Base-by-base conservation (phyloP, 2,797 vertebrate genomes). In the Mionectes olivaceus region DNA sequence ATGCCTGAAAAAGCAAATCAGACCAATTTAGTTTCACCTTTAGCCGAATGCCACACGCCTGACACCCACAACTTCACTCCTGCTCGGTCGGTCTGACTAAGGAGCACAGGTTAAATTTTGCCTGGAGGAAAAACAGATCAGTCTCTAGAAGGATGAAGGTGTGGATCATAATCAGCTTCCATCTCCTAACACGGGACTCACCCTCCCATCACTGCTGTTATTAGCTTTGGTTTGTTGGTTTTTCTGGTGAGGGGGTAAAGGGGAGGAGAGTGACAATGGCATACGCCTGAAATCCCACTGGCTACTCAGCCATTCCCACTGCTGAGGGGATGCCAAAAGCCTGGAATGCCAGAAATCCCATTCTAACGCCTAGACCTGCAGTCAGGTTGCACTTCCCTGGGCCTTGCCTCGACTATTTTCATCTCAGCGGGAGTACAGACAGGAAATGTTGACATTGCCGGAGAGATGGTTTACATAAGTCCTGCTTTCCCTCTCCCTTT, bases 371-470 rank as follows among this genome's bases (percentile, higher is more conserved):
- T 25, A 59, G 43, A 47, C 41, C 55, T 69, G 65, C 81, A 74
- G 19, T 24, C 89, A 84, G 39, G 59, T 77, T 85, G 75, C 21
- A 30, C 30, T 44, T 87, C 81, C 59, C 1, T 12, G n/a, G 39
- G 57, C 64, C 56, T 47, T 92, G 60, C 53, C 53, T 76, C 56
- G 32, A 50, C 61, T 63, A 50, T 89, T 92, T 90, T 73, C n/a
- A 44, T 46, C 76, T 88, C 49, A 44, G 23, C 79, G 61, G 57
- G 75, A 89, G 41, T 19, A 27, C 64, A 83, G 43, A 71, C 61
- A 92, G 90, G 65, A 95, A 77, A 55, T 93, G 83, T 71, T 87
- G 90, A 87, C 71, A 61, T 11, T 65, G 84, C 5, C 24, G 65
- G 25, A 47, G 82, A 67, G 50, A 7, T 39, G 63, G 63, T 50